phyloP scores from a whole-genome alignment of 2,797 vertebrate genomes.

The Chromis chromis region DNA sequence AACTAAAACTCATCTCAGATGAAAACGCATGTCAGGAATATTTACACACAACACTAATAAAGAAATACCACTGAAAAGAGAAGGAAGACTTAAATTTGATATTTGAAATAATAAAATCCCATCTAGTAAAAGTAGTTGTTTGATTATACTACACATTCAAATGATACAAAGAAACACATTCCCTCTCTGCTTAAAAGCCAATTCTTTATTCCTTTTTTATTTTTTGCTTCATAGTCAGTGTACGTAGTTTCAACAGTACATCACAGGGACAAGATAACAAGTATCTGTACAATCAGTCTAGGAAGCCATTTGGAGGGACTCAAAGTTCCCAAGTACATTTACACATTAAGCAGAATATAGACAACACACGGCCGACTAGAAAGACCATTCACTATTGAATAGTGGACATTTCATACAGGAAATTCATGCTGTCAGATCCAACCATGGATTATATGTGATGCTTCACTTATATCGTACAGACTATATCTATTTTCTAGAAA shows the following conservation, averaged over 20 bases:
- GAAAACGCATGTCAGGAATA: slow-evolving; percentile 65
- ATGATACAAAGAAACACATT: slow-evolving; percentile 71
- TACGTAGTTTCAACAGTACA: slow-evolving; percentile 69
- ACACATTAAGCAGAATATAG: slow-evolving; percentile 75
- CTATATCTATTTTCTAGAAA: slow-evolving; percentile 43
- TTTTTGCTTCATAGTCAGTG: slow-evolving; percentile 70
- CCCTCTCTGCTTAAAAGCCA: slow-evolving; percentile 50
- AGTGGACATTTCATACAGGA: slow-evolving; percentile 70
- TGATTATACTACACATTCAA: slow-evolving; percentile 77
- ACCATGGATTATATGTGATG: slow-evolving; percentile 55
- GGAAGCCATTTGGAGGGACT: slow-evolving; percentile 65
- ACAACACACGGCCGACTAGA: slow-evolving; percentile 70
- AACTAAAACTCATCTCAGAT: slow-evolving; percentile 64
- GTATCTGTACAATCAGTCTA: slow-evolving; percentile 74
- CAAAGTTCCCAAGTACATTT: slow-evolving; percentile 67
- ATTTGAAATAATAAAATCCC: slow-evolving; percentile 69
- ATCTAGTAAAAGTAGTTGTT: slow-evolving; percentile 66
- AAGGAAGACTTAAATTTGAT: slow-evolving; percentile 77
- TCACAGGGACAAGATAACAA: slow-evolving; percentile 72
- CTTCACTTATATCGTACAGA: slow-evolving; percentile 57
- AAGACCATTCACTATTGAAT: slow-evolving; percentile 69
- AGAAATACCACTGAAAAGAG: slow-evolving; percentile 71
- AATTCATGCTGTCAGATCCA: slow-evolving; percentile 73
- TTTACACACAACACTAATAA: slow-evolving; percentile 70
- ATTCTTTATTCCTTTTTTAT: slow-evolving; percentile 44